These are phyloP conservation scores for Himalopsyche japonica DNA, from an alignment of 2,888 invertebrate genomes.

Conservation along the genomic window DNA sequence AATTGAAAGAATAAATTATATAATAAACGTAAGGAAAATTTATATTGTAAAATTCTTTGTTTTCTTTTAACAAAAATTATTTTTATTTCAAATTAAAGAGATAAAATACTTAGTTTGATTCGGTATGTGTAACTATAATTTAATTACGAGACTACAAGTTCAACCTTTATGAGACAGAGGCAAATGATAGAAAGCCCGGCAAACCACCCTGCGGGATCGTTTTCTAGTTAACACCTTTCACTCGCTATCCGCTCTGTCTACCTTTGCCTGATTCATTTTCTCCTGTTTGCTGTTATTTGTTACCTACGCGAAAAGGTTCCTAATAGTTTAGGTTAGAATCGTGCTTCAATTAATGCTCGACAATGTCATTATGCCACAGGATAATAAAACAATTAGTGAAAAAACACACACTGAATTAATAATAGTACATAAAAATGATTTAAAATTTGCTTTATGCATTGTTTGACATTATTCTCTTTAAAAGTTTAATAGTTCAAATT, in stretches of 20 bases:
- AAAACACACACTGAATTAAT: too few species aligned
- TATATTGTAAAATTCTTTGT: too few species aligned
- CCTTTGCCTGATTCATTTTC: neutral
- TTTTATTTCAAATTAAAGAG: too few species aligned
- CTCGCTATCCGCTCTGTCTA: neutral
- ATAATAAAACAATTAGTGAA: neutral
- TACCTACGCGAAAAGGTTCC: neutral
- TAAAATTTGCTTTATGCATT: too few species aligned
- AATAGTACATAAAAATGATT: too few species aligned
- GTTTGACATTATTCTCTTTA: too few species aligned
- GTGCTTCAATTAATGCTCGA: neutral
- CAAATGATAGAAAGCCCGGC: neutral
- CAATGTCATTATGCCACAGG: neutral
- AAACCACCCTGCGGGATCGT: neutral
- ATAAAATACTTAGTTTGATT: too few species aligned
- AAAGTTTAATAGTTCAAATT: too few species aligned
- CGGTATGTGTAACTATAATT: neutral
- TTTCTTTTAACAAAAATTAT: too few species aligned
- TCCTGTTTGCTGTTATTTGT: neutral
- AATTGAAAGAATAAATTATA: too few species aligned
- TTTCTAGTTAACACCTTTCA: neutral
- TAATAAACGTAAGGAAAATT: too few species aligned
- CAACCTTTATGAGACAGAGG: neutral
- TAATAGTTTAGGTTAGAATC: neutral
- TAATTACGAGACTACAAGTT: neutral